Conservation (phyloP, 2,113 vertebrate genomes). For the Paracyprichromis sp. region DNA sequence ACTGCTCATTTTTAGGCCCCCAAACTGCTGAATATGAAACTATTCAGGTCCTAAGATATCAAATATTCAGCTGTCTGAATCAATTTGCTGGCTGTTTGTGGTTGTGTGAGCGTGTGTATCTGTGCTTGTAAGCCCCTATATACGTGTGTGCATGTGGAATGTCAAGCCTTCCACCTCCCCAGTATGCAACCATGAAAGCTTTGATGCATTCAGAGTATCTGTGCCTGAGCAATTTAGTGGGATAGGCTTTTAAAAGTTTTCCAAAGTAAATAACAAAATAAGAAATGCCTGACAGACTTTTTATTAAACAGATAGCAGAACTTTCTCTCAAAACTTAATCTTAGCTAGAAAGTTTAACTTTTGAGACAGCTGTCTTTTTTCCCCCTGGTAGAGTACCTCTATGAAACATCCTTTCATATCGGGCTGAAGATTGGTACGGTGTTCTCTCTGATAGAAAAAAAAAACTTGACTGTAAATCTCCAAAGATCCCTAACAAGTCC, state of each 20-base stretch:
- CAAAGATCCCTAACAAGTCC: constrained; percentile 62
- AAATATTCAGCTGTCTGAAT: constrained; percentile 58
- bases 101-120: not conserved
- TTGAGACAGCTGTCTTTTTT: constrained; percentile 44
- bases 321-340: constrained; percentile 43
- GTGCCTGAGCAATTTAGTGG: constrained; percentile 55
- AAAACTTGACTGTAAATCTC: constrained; percentile 65
- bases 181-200: constrained; percentile 40
- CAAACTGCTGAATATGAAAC: constrained; percentile 49
- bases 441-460: constrained; percentile 48
- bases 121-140: not conserved
- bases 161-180: constrained; percentile 24
- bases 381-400: constrained; percentile 30
- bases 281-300: constrained; percentile 48
- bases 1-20: constrained; percentile 18
- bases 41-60: constrained; percentile 50
- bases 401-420: constrained; percentile 63
- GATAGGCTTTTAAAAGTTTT: constrained; percentile 57
- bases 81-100: constrained; percentile 51
- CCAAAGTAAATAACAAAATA: constrained; percentile 61
- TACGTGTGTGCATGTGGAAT: constrained; percentile 31
- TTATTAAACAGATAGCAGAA: constrained; percentile 46
- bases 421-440: constrained; percentile 48
- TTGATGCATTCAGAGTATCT: constrained; percentile 60
- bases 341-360: constrained; percentile 44